Evolutionary conservation across 2,797 vertebrate species (phyloP), one percentile per base, ranked within the genome.

Genomic region (Coracias cyanogaster): DNA sequence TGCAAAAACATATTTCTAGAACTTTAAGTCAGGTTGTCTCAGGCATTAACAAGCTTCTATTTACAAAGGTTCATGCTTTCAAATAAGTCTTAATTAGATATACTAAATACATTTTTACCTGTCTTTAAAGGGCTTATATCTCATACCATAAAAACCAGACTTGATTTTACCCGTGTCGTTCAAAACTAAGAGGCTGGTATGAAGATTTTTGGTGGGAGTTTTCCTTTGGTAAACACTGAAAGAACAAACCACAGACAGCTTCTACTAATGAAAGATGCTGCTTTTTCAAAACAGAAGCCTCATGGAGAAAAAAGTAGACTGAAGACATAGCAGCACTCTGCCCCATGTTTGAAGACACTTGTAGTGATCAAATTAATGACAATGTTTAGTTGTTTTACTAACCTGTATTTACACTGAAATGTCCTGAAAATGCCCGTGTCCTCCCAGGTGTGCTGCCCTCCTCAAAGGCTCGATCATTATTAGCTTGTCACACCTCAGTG

Each of bases 321-420:
- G 25, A 52, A 67, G 41, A 20, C 26, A 57, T 0, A 62, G 43
- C 25, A 79, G 55, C 29, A 37, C 41, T 51, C 48, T 66, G 33
- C 22, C 80, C 29, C 49, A 61, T 22, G 54, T 1, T 49, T 45
- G 41, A 61, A 73, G 64, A 64, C 49, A 48, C 49, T 29, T 33
- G 18, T 8, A 35, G 55, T 16, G 67, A 64, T 71, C 64, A 93
- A 67, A 61, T 74, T 39, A 77, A 60, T 62, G 33, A 29, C 21
- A 26, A 88, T 54, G 80, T 89, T 94, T 54, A 90, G 66, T 67
- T 90, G 57, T 58, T 85, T 82, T 76, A 80, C 51, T 49, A 77
- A 62, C 62, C 70, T 64, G 11, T 67, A 57, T 85, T 89, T 95
- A 89, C 60, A 22, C 19, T n/a, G 13, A n/a, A n/a, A n/a, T n/a